Evolutionary conservation across 1,140 invertebrate species (phyloP).

Genomic region (Aporrectodea caliginosa): DNA sequence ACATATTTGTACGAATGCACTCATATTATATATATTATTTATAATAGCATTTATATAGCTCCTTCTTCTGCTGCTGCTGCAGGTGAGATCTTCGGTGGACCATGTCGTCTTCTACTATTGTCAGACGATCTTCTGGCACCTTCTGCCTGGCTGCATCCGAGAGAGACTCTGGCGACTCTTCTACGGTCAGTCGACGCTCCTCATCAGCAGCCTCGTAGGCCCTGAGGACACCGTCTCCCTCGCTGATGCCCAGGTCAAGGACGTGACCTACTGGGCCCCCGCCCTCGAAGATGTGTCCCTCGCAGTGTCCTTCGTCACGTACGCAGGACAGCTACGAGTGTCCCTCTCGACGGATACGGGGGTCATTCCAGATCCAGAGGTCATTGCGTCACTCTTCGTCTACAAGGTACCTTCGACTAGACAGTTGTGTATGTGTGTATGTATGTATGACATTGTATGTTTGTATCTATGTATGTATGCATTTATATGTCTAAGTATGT

Average conservation of each 20-base stretch:
- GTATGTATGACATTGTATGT: too few species aligned
- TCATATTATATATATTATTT: too few species aligned
- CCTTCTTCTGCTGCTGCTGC: too few species aligned
- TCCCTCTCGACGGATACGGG: conserved; percentile 57
- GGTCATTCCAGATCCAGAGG: conserved; percentile 51
- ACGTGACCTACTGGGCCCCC: background rate
- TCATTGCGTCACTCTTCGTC: conserved; percentile 49
- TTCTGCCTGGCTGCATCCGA: conserved; percentile 38
- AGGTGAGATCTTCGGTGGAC: conserved; percentile 51
- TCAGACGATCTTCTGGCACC: conserved; percentile 38
- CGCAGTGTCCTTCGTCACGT: conserved; percentile 60
- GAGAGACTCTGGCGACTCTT: conserved; percentile 44
- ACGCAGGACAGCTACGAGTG: conserved; percentile 59
- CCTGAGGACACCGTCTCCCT: background rate
- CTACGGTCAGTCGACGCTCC: conserved; percentile 40
- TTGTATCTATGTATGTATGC: too few species aligned
- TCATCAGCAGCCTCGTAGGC: background rate
- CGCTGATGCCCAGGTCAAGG: background rate
- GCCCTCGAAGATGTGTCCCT: conserved; percentile 51
- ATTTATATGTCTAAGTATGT: too few species aligned
- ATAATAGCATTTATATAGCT: too few species aligned
- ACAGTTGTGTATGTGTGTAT: too few species aligned
- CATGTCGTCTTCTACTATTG: conserved; percentile 59
- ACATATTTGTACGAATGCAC: too few species aligned
- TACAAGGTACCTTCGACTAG: conserved; percentile 50